These are phyloP conservation scores for Macrotrachela quadricornifera DNA, from an alignment of 1,140 invertebrate species.

Conservation along the genomic window DNA sequence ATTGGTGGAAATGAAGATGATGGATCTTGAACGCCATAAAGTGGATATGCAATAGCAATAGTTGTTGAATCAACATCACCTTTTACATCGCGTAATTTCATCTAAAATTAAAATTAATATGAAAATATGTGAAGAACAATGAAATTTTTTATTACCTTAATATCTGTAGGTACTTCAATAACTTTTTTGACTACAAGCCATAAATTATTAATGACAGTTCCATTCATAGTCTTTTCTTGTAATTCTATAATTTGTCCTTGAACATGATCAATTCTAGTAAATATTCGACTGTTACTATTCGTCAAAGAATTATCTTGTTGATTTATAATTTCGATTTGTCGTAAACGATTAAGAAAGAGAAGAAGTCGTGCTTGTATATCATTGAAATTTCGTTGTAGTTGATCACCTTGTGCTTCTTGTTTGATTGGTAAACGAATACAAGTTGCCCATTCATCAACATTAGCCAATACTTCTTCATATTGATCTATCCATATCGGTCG, in stretches of 20 bases:
- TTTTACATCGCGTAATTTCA: too few relatives aligned
- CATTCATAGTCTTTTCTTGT: too few relatives aligned
- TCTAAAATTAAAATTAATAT: too few relatives aligned
- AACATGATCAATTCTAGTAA: neutral
- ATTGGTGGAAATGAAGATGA: neutral
- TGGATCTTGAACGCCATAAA: too few relatives aligned
- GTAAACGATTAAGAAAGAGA: slow-evolving; percentile 21
- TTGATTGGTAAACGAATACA: slow-evolving; percentile 20
- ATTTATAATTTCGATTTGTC: slow-evolving; percentile 9
- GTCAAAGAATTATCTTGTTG: neutral
- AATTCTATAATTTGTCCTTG: too few relatives aligned
- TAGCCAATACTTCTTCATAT: neutral
- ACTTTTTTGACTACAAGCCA: too few relatives aligned
- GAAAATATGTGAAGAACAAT: too few relatives aligned
- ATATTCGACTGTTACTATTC: neutral
- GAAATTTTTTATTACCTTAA: too few relatives aligned
- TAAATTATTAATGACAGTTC: too few relatives aligned
- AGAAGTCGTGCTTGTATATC: slow-evolving; percentile 24
- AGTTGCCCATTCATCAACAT: slow-evolving; percentile 18
- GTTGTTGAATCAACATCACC: too few relatives aligned
- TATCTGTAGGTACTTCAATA: too few relatives aligned
- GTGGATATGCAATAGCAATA: too few relatives aligned
- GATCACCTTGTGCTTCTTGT: slow-evolving; percentile 11
- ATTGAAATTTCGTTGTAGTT: slow-evolving; percentile 19
- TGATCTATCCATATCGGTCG: slow-evolving; percentile 13